These are phyloP conservation scores for Macropis europaea DNA, from an alignment of 2,888 invertebrate genomes.

Conservation along the genomic window DNA sequence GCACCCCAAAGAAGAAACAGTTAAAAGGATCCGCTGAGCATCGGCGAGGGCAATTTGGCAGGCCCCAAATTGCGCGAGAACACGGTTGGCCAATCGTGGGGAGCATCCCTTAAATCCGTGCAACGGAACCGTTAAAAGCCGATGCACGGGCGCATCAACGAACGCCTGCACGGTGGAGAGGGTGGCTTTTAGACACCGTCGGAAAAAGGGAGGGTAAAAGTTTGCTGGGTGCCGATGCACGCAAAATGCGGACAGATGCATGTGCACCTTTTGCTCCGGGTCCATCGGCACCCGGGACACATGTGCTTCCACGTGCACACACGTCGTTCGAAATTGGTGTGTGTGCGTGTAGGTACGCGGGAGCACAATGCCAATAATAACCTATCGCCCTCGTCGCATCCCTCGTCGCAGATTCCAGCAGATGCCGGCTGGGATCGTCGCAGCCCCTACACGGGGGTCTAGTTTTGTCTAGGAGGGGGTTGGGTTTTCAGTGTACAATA, in stretches of 20 bases:
- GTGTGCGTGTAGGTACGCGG: slow-evolving; percentile 15
- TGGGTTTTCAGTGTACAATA: slow-evolving; percentile 68
- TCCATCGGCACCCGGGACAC: slow-evolving; percentile 67
- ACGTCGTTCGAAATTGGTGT: slow-evolving; percentile 29
- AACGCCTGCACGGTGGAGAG: slow-evolving; percentile 31
- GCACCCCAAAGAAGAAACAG: too few relatives aligned
- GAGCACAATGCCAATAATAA: slow-evolving; percentile 78
- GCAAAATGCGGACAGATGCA: slow-evolving; percentile 71
- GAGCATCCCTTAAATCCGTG: not conserved
- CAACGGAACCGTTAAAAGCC: slow-evolving; percentile 55
- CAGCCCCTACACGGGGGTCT: slow-evolving; percentile 60
- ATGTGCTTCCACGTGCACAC: slow-evolving; percentile 53
- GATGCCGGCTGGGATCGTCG: slow-evolving; percentile 69
- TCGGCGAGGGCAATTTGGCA: too few relatives aligned
- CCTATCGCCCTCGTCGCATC: slow-evolving; percentile 73
- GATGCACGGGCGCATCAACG: slow-evolving; percentile 35
- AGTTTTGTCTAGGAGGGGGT: slow-evolving; percentile 74
- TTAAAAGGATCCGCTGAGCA: too few relatives aligned
- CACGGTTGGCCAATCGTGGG: too few relatives aligned
- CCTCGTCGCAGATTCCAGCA: slow-evolving; percentile 76
- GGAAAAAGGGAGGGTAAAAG: slow-evolving; percentile 30
- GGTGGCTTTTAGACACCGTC: slow-evolving; percentile 56
- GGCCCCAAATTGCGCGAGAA: too few relatives aligned
- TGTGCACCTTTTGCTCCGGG: slow-evolving; percentile 61
- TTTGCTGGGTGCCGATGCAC: slow-evolving; percentile 61